These are phyloP conservation scores for Pocillopora grandis DNA, from an alignment of 92 coral and sea anemone species.

Conservation along the genomic window DNA sequence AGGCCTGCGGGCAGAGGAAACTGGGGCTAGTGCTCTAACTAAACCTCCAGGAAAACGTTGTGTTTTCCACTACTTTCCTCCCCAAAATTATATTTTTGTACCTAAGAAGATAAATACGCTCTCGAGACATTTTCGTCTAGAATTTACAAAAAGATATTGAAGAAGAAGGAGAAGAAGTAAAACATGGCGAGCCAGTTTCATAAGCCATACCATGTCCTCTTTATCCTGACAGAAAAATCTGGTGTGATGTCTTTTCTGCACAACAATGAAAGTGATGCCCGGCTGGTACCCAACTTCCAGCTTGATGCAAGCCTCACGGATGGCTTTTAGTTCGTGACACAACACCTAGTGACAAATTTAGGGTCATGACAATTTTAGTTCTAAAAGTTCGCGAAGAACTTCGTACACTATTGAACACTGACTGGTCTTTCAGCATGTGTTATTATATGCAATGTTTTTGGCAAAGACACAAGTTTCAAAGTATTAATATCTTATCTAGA, in stretches of 20 bases:
- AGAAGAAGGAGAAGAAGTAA: too few species aligned
- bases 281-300: constrained; percentile 92
- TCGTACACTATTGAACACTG: neutral
- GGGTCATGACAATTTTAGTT: neutral
- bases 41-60: too few species aligned
- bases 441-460: neutral
- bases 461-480: neutral
- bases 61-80: too few species aligned
- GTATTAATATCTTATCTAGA: neutral
- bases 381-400: neutral
- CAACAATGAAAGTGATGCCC: constrained; percentile 85
- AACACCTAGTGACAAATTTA: constrained; percentile 50
- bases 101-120: too few species aligned
- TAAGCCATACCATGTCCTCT: constrained; percentile 62
- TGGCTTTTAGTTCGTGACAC: constrained; percentile 79
- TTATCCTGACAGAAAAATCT: constrained; percentile 77
- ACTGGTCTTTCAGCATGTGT: neutral
- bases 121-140: too few species aligned
- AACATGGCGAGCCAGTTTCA: neutral
- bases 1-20: too few species aligned
- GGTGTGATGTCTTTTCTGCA: constrained; percentile 94
- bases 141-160: too few species aligned
- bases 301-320: constrained; percentile 87
- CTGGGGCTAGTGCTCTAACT: too few species aligned
- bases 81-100: too few species aligned